Base-by-base conservation (phyloP, 2,113 vertebrate genomes). In the Atlantisia rogersi region DNA sequence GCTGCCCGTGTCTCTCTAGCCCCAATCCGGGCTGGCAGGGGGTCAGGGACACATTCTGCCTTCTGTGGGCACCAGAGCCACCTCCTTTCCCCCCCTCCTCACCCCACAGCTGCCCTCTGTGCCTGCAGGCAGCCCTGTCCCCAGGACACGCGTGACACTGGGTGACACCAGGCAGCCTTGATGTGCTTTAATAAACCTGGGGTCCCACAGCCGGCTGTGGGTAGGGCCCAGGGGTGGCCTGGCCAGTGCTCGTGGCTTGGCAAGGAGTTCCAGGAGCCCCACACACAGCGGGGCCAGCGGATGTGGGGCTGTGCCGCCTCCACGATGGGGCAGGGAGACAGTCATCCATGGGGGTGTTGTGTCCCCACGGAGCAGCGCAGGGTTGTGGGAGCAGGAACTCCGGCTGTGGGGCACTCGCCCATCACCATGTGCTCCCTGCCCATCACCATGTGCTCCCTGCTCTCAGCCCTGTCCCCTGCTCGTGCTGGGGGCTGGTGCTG, bases 211-310 rank as follows among this genome's bases (percentile, higher is more conserved):
- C 28, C 17, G 6, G 18, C 40, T 80, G 35, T 1, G 5, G 40
- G 35, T 17, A 59, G n/a, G 42, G 29, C 59, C 48, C 4, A 2
- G 19, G 62, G 60, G 39, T 5, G 31, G 42, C 58, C 42, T 4
- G 22, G 69, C 35, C 52, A 39, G 55, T 0, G 0, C 14, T 62
- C 19, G 31, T 5, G 4, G 19, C 67, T 83, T 0, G 0, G 22
- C 12, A 5, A 5, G 39, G 35, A 35, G 21, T 5, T 8, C 13
- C 29, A 4, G 52, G 21, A 65, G 21, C 24, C 29, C 29, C 40
- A 8, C 2, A 2, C 18, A 3, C 14, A 44, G 40, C 1, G 17
- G 16, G 8, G 35, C n/a, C 15, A 5, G 73, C 59, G 28, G 28
- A 42, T 0, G 8, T 12, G 26, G 46, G 55, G 55, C 31, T 16